A percentile compares a stretch with the other conserved stretches of the same genome.
phyloP scores from a whole-genome alignment of 2,113 vertebrate species.

The Eubucco bourcierii region DNA sequence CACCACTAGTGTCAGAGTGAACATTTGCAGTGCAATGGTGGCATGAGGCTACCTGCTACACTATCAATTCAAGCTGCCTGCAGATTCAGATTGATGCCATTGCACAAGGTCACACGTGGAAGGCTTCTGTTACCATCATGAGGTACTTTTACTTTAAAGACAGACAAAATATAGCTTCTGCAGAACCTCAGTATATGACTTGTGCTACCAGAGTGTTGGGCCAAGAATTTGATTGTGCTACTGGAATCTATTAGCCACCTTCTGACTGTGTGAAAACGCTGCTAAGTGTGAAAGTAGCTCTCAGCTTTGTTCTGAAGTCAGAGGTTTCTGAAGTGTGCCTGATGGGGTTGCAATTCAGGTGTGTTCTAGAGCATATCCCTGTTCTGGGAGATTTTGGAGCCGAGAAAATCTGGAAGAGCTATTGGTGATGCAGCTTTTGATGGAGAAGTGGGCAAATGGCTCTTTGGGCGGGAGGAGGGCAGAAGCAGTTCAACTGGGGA shows the following conservation, averaged over 20 bases:
- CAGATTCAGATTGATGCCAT: constrained; percentile 2
- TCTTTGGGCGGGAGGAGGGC: constrained; percentile 45
- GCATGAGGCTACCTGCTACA: background rate
- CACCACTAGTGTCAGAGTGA: background rate
- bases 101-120: background rate
- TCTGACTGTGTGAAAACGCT: constrained; percentile 42
- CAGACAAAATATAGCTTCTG: background rate
- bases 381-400: background rate
- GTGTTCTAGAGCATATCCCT: background rate
- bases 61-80: background rate
- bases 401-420: background rate
- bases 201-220: background rate
- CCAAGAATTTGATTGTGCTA: constrained; percentile 22
- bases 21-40: background rate
- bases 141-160: constrained; percentile 7
- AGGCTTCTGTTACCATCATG: background rate
- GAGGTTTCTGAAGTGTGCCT: constrained; percentile 48
- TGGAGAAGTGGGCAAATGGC: constrained; percentile 69
- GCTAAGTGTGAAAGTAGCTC: constrained; percentile 56
- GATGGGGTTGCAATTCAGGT: constrained; percentile 34
- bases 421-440: constrained; percentile 59
- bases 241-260: constrained; percentile 68
- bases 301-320: constrained; percentile 54
- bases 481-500: constrained; percentile 41
- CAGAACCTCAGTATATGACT: background rate